Evolutionary conservation across 2,113 vertebrate species (phyloP).

Genomic region (Myanophis thanlyinensis): DNA sequence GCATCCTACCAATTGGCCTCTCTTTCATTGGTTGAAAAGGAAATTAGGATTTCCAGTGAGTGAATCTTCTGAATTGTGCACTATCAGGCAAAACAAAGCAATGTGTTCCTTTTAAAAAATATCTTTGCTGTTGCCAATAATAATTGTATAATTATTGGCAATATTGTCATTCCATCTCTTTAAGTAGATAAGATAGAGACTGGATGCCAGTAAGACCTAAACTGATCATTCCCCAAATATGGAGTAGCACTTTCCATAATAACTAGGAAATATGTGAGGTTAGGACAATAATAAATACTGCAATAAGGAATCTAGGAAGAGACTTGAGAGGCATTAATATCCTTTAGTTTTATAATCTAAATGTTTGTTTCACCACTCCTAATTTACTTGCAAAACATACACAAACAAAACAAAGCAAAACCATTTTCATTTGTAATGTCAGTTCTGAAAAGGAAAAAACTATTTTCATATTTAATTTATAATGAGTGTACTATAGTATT

Average conservation of each 20-base stretch:
- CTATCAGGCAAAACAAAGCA: neutral
- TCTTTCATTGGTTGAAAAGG: neutral
- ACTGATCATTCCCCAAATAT: neutral
- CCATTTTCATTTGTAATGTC: neutral
- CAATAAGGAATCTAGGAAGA: neutral
- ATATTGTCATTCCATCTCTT: neutral
- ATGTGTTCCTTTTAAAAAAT: neutral
- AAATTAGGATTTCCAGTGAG: neutral
- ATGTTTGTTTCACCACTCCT: neutral
- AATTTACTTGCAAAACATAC: neutral
- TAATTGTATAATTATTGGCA: neutral
- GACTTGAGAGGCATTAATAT: neutral
- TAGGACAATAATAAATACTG: neutral
- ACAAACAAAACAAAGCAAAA: neutral
- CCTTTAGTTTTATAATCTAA: neutral
- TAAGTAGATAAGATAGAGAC: neutral
- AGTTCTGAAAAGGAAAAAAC: neutral
- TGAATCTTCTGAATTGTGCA: neutral
- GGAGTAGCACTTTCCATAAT: neutral
- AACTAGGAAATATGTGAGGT: neutral
- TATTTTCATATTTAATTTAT: neutral
- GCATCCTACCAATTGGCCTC: neutral
- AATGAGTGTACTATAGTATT: neutral
- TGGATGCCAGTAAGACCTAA: neutral
- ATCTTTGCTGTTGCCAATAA: neutral